Percentiles rank a stretch among this genome's conserved stretches.
Evolutionary conservation across 2,888 invertebrate genomes (phyloP).

Genomic region (Dynastes tityus): DNA sequence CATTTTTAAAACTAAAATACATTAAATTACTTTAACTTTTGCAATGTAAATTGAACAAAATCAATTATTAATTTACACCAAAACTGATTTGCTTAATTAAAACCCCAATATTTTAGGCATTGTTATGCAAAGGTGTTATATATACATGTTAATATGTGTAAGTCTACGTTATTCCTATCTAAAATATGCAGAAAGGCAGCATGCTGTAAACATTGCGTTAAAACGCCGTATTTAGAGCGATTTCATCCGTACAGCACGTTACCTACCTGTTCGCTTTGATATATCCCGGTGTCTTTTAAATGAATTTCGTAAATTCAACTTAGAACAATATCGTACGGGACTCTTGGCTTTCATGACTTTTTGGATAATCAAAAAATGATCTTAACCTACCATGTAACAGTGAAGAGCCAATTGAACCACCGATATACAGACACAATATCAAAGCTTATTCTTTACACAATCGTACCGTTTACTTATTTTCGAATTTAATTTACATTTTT

Average conservation of each 20-base stretch:
- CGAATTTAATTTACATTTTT: slow-evolving; percentile 35
- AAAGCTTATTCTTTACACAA: slow-evolving; percentile 33
- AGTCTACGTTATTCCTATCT: slow-evolving; percentile 35
- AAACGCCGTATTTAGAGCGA: slow-evolving; percentile 22
- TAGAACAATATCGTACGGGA: slow-evolving; percentile 34
- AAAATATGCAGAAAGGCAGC: slow-evolving; percentile 41
- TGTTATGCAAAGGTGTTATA: slow-evolving; percentile 37
- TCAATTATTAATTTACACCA: neutral
- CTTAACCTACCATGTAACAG: slow-evolving; percentile 47
- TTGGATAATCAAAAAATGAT: slow-evolving; percentile 40
- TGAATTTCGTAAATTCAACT: slow-evolving; percentile 40
- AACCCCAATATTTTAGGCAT: slow-evolving; percentile 8
- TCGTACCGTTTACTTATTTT: slow-evolving; percentile 28
- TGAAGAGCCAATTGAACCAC: slow-evolving; percentile 37
- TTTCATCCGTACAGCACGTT: slow-evolving; percentile 39
- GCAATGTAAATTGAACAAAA: neutral
- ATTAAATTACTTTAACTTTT: slow-evolving; percentile 15
- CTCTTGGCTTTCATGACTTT: slow-evolving; percentile 45
- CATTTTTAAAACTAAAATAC: slow-evolving; percentile 68
- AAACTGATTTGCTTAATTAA: neutral
- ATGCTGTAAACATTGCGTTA: slow-evolving; percentile 41
- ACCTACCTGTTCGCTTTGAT: slow-evolving; percentile 44
- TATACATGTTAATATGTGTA: slow-evolving; percentile 28
- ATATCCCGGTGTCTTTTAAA: slow-evolving; percentile 41
- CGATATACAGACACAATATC: slow-evolving; percentile 30